Conservation (phyloP, 2,113 vertebrate species). For the Podarcis raffonei region DNA sequence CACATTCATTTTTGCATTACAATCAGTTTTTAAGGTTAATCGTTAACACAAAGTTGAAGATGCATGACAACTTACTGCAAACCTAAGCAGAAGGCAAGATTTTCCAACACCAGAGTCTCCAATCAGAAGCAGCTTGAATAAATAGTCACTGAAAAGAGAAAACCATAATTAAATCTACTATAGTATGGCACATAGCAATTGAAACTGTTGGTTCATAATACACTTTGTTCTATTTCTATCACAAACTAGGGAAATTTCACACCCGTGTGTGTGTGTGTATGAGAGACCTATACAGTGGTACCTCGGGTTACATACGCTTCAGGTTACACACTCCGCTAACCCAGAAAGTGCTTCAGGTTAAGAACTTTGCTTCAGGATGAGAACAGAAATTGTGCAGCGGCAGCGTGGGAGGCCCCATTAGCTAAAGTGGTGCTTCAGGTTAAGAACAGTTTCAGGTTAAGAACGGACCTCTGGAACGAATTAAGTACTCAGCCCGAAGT, state of each 20-base stretch:
- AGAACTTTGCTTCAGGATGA: too few relatives aligned
- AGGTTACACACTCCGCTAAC: too few relatives aligned
- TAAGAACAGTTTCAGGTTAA: too few relatives aligned
- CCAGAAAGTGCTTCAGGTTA: too few relatives aligned
- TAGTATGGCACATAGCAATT: not conserved
- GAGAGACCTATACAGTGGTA: too few relatives aligned
- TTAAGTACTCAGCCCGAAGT: too few relatives aligned
- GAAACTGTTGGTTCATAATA: not conserved
- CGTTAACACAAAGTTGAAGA: constrained; percentile 33
- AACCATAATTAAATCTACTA: not conserved
- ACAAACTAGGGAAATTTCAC: not conserved
- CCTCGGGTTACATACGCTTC: too few relatives aligned
- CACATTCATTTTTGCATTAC: not conserved
- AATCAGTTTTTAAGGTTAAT: not conserved
- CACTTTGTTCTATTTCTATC: not conserved
- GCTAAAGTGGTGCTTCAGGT: too few relatives aligned
- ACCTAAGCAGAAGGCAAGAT: constrained; percentile 97
- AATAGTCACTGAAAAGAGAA: constrained; percentile 90
- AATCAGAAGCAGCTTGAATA: constrained; percentile 99
- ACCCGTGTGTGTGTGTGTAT: too few relatives aligned
- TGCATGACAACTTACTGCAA: constrained; percentile 91
- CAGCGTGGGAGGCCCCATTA: too few relatives aligned
- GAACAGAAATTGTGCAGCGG: too few relatives aligned
- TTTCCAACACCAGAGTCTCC: constrained; percentile 98
- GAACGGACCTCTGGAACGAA: too few relatives aligned